Base-by-base conservation (phyloP, 1,140 invertebrate genomes). In the Philopotamus ludificatus region DNA sequence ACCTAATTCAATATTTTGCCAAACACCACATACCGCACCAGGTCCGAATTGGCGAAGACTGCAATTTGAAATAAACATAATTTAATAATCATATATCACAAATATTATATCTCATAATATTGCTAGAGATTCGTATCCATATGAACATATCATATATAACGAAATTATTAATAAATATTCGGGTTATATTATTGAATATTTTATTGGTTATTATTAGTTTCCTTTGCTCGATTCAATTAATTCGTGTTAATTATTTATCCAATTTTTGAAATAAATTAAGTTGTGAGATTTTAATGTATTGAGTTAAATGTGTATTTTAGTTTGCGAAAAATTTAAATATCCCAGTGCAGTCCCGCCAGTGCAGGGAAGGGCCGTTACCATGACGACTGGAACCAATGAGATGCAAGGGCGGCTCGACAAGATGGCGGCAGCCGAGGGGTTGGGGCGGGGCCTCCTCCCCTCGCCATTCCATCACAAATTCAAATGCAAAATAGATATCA, bases 1-100 rank as follows among this genome's bases (percentile, higher is more conserved):
- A 63, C 67, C 67, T 69, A 69, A 69, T 69, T 69, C 67, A 69
- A 69, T 69, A 69, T 69, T 69, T 69, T 69, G 63, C 60, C 67
- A 69, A 69, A 69, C 67, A 69, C 67, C 67, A 63, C 67, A 69
- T 55, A 62, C 47, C 53, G 21, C 1, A 16, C 2, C 67, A 63
- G 67, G 25, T 15, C 10, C 59, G 59, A 10, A 65, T 22, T 57
- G n/a, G n/a, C n/a, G n/a, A n/a, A n/a, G n/a, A n/a, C n/a, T n/a
- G n/a, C n/a, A n/a, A n/a, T n/a, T n/a, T n/a, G n/a, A n/a, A n/a
- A n/a, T n/a, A n/a, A n/a, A n/a, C n/a, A n/a, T n/a, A n/a, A n/a
- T n/a, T n/a, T n/a, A n/a, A n/a, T n/a, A n/a, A n/a, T n/a, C n/a
- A n/a, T n/a, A n/a, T n/a, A n/a, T n/a, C n/a, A n/a, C n/a, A n/a